Evolutionary conservation across 2,888 invertebrate species (phyloP).

Genomic region (Pollenia labialis): DNA sequence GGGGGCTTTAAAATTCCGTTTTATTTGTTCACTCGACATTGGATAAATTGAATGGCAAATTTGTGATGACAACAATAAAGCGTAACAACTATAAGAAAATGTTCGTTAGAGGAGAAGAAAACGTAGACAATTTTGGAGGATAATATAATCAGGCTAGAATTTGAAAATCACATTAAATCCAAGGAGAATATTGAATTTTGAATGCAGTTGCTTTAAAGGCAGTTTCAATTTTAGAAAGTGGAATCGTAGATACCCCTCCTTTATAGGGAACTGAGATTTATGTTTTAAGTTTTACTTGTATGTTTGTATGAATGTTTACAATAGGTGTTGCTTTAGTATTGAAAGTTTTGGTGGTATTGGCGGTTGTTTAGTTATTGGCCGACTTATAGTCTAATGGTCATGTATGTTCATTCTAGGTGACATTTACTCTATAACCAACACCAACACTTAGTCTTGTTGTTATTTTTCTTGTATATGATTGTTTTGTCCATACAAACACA

Average conservation of each 20-base stretch:
- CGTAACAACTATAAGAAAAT: conserved; percentile 31
- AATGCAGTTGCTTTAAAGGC: background rate
- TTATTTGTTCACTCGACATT: conserved; percentile 61
- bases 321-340: conserved; percentile 23
- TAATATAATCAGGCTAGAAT: background rate
- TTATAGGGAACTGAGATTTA: background rate
- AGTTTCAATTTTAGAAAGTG: background rate
- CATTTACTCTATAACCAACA: conserved; percentile 28
- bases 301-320: too few species aligned
- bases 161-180: background rate
- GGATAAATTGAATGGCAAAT: conserved; percentile 68
- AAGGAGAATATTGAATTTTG: background rate
- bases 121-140: background rate
- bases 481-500: background rate
- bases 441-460: background rate
- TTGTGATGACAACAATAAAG: conserved; percentile 55
- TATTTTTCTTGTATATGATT: background rate
- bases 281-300: background rate
- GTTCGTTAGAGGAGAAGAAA: conserved; percentile 1
- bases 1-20: conserved; percentile 57
- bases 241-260: background rate
- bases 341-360: conserved; percentile 54
- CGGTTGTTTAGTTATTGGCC: conserved; percentile 80
- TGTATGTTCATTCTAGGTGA: conserved; percentile 46
- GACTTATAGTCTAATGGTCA: conserved; percentile 78